Evolutionary conservation across 1,140 invertebrate species (phyloP), one percentile per base, ranked within the genome.

Genomic region (Drosophila nannoptera): DNA sequence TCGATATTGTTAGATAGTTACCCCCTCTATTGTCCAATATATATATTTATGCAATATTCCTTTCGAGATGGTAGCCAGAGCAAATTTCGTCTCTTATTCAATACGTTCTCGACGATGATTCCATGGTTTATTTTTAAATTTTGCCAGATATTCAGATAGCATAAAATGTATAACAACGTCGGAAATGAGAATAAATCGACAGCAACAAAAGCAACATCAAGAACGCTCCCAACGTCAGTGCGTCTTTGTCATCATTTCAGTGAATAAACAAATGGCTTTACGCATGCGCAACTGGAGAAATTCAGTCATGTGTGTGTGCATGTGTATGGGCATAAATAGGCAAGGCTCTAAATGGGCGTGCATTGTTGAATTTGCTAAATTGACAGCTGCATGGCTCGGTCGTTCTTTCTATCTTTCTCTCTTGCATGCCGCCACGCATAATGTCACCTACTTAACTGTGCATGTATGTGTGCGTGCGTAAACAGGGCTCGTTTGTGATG

Each of bases 81-180:
- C 55, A 69, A 40, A 55, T 69, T 56, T 29, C 43, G 35, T 43
- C 22, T 46, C 9, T 48, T 50, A 43, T 55, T 40, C 48, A 38
- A 64, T 45, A 50, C n/a, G 42, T 60, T 66, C 68, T 58, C 43
- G 49, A 50, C 52, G 69, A 88, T 88, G 87, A 88, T 88, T 88
- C 87, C 82, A 88, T 88, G 77, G 74, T 83, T 88, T 88, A 87
- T 88, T 88, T 88, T 69, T 87, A 88, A 88, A 69, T 75, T 83
- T n/a, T 49, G 63, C 81, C 56, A 74, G 65, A 60, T 56, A 29
- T 66, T 65, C 69, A 22, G 40, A 60, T 58, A 81, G 58, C 67
- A 69, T 52, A 45, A 64, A 43, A 62, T 55, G 14, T 14, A 36
- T 9, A 49, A 40, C 11, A 22, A 22, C 22, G 22, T 1, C 22